These are phyloP conservation scores for Dipodomys spectabilis DNA, from an alignment of 2,113 vertebrate genomes.

Conservation along the genomic window DNA sequence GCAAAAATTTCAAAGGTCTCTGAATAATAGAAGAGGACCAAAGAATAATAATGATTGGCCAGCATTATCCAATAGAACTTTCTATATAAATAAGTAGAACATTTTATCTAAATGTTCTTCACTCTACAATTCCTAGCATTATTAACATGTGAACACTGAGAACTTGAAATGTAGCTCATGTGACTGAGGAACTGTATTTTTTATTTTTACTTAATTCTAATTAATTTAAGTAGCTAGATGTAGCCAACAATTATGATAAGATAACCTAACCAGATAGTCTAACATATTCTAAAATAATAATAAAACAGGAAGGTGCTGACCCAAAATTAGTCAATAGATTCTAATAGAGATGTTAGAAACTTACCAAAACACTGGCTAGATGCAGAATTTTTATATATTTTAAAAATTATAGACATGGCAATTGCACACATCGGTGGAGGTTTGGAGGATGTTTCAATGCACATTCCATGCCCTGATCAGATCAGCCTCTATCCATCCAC, in stretches of 20 bases:
- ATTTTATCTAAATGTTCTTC: background rate
- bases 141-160: background rate
- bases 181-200: constrained; percentile 18
- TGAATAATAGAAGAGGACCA: background rate
- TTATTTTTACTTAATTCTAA: constrained; percentile 5
- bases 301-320: background rate
- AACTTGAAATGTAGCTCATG: background rate
- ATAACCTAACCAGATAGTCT: background rate
- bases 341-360: background rate
- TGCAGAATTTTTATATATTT: background rate
- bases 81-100: background rate
- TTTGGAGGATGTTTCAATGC: background rate
- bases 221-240: background rate
- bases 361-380: background rate
- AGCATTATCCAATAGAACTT: background rate
- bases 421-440: background rate
- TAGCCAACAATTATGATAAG: background rate
- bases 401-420: background rate
- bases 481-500: background rate
- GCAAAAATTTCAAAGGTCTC: constrained; percentile 17
- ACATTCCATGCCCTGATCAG: background rate
- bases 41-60: background rate
- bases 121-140: background rate
- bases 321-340: background rate
- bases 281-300: background rate